Evolutionary conservation across 35 echinoderm and acorn worm genomes (phyloP).

Genomic region (Apostichopus japonicus): DNA sequence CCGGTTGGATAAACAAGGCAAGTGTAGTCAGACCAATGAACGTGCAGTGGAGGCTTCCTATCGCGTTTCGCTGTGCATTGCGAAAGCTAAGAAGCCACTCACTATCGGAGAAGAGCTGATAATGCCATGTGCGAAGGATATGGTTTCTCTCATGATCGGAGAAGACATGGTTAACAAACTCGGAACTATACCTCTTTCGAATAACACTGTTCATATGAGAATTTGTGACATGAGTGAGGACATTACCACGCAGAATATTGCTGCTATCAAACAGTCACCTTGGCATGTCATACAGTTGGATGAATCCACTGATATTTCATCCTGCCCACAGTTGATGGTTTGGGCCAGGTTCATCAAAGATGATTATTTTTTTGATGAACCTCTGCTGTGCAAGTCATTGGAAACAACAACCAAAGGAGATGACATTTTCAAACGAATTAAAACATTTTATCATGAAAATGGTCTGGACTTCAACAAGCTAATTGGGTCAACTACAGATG

Average conservation of each 20-base stretch:
- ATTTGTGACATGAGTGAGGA: constrained; percentile 20
- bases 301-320: constrained; percentile 25
- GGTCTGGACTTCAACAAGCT: constrained; percentile 13
- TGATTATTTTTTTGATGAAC: background rate
- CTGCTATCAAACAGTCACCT: constrained; percentile 7
- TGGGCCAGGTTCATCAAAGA: constrained; percentile 24
- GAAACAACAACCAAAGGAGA: constrained; percentile 13
- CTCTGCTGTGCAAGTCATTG: constrained; percentile 25
- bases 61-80: constrained; percentile 5
- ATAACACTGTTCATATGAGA: constrained; percentile 7
- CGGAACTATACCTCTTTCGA: constrained; percentile 24
- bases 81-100: constrained; percentile 22
- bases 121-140: constrained; percentile 18
- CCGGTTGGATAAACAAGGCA: constrained; percentile 28
- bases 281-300: constrained; percentile 27
- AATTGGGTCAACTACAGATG: constrained; percentile 25
- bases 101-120: constrained; percentile 11
- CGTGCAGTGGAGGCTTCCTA: background rate
- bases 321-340: constrained; percentile 3
- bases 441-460: background rate
- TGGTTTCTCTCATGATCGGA: constrained; percentile 32
- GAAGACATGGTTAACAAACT: constrained; percentile 9
- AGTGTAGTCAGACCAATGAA: background rate
- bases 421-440: background rate
- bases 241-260: constrained; percentile 23